phyloP scores from a whole-genome alignment of 2,888 invertebrate genomes.

The Bellardia bayeri region DNA sequence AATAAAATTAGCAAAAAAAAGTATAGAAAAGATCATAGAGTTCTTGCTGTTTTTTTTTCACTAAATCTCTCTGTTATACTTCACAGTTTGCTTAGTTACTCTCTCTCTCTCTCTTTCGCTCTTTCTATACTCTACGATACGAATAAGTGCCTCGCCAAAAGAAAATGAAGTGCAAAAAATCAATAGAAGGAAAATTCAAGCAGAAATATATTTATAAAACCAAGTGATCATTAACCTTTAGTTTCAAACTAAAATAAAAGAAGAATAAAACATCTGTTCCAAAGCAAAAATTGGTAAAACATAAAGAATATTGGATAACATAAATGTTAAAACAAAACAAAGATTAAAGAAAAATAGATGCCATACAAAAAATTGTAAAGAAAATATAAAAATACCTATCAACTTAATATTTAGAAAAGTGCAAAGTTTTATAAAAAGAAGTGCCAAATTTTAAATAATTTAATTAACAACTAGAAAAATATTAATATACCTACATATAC shows the following conservation, averaged over 20 bases:
- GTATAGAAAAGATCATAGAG: conserved; percentile 11
- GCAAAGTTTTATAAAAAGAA: conserved; percentile 42
- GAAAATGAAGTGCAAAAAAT: conserved; percentile 64
- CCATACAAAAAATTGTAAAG: conserved; percentile 42
- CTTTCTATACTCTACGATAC: not conserved
- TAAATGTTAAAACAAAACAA: conserved; percentile 24
- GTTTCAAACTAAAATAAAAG: conserved; percentile 13
- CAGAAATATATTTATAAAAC: conserved; percentile 57
- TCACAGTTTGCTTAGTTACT: not conserved
- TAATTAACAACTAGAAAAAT: conserved; percentile 8
- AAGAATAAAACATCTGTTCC: conserved; percentile 68
- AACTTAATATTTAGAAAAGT: conserved; percentile 13
- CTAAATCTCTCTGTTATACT: conserved; percentile 16
- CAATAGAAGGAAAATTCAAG: conserved; percentile 59
- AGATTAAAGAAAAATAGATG: conserved; percentile 38
- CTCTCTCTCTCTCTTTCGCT: not conserved
- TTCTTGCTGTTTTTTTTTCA: conserved; percentile 10
- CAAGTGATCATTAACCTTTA: conserved; percentile 73
- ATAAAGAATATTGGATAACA: conserved; percentile 23
- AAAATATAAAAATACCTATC: conserved; percentile 5
- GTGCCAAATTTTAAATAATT: conserved; percentile 54
- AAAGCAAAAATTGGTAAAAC: conserved; percentile 15
- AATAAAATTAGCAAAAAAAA: conserved; percentile 4
- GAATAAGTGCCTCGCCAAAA: not conserved
- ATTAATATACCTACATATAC: too few relatives aligned